These are phyloP conservation scores for Turritopsis dohrnii DNA, from an alignment of 30 jellyfish, hydroid and myxozoan species.

Conservation along the genomic window DNA sequence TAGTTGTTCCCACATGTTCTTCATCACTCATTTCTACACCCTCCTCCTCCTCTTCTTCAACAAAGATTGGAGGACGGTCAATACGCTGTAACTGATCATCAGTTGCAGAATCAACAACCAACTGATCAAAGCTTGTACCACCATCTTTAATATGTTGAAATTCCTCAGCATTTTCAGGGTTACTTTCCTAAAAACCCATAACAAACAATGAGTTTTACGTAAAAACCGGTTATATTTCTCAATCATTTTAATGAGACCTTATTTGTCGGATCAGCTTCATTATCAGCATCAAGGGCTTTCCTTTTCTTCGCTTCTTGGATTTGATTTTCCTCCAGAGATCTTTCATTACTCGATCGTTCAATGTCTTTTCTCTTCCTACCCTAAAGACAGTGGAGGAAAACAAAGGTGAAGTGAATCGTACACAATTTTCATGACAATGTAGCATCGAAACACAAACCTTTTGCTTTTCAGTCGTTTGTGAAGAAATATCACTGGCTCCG, in stretches of 20 bases:
- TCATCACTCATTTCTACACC: slow-evolving; percentile 15
- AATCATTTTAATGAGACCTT: neutral
- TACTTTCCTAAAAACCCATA: slow-evolving; percentile 12
- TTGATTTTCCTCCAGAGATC: slow-evolving; percentile 56
- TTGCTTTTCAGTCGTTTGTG: slow-evolving; percentile 6
- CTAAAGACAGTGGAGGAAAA: neutral
- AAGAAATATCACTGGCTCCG: slow-evolving; percentile 1
- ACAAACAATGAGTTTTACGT: neutral
- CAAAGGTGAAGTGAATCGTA: neutral
- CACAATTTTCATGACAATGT: too few species aligned
- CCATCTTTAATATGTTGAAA: slow-evolving; percentile 60
- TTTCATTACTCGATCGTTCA: slow-evolving; percentile 54
- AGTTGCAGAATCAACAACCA: slow-evolving; percentile 76
- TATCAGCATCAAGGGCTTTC: slow-evolving; percentile 38
- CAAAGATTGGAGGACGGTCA: slow-evolving; percentile 4
- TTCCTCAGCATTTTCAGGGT: slow-evolving; percentile 32
- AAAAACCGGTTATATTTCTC: neutral
- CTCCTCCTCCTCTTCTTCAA: slow-evolving; percentile 21
- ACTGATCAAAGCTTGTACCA: slow-evolving; percentile 44
- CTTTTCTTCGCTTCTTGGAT: slow-evolving; percentile 51
- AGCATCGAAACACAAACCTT: too few species aligned
- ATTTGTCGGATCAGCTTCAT: neutral
- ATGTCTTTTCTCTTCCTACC: slow-evolving; percentile 35
- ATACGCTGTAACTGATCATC: slow-evolving; percentile 39
- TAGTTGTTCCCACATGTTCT: neutral